Percentiles rank a stretch among this genome's conserved stretches.
phyloP scores from a whole-genome alignment of 2,113 vertebrate species.

The Vicugna pacos region DNA sequence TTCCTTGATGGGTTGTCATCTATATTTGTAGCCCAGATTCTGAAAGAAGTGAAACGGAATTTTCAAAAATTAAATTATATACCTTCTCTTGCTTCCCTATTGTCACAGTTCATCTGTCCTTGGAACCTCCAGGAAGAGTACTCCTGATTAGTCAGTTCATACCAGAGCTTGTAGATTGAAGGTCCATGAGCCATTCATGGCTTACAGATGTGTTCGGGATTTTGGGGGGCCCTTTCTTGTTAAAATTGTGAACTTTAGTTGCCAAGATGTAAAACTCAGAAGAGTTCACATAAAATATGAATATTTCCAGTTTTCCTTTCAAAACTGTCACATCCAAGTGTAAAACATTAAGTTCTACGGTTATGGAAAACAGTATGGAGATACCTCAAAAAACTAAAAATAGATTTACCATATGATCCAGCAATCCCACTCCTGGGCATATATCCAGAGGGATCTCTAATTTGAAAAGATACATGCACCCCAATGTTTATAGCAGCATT shows the following conservation, averaged over 20 bases:
- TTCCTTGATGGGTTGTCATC: not conserved
- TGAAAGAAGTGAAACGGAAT: not conserved
- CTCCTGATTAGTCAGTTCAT: not conserved
- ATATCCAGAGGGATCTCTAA: too few relatives aligned
- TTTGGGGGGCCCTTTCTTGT: not conserved
- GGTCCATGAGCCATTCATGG: not conserved
- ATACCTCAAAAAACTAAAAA: too few relatives aligned
- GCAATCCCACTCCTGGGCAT: too few relatives aligned
- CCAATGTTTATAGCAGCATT: too few relatives aligned
- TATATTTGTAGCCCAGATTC: not conserved
- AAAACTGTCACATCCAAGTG: not conserved
- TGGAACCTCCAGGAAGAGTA: not conserved
- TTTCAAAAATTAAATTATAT: not conserved
- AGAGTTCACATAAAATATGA: not conserved
- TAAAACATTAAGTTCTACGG: not conserved
- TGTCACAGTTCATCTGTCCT: not conserved
- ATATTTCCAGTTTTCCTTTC: not conserved
- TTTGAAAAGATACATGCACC: too few relatives aligned
- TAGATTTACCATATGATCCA: too few relatives aligned
- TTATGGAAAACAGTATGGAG: too few relatives aligned
- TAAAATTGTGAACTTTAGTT: constrained; percentile 34
- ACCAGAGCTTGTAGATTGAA: not conserved
- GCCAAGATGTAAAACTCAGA: not conserved
- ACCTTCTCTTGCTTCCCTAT: not conserved
- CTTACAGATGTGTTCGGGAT: not conserved